Evolutionary conservation across 2,797 vertebrate species (phyloP), one percentile per base, ranked within the genome.

Genomic region (Bradypodion pumilum): DNA sequence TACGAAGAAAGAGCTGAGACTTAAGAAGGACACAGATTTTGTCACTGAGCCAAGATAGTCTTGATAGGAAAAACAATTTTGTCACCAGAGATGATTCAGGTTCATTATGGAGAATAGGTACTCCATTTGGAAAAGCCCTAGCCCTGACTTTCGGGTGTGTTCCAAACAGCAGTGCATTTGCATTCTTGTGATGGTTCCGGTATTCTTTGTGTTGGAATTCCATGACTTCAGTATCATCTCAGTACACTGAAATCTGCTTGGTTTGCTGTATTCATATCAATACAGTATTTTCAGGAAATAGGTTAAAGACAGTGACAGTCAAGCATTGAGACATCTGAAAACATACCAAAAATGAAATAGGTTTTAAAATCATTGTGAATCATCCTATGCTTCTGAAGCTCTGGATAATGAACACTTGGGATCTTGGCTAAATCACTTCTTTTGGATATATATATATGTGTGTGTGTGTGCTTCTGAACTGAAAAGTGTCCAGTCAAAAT

Each of bases 331-430:
- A 95, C 60, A 96, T 32, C 94, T 98, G 87, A 95, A 99, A 98
- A 92, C 98, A 97, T 95, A 56, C 97, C 97, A 9, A 99, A 94
- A 74, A 98, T 92, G 94, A 99, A 98, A 86, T 99, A 99, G 98
- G 98, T 44, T 44, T 99, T 99, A 92, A 99, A 94, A 94, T 99
- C 98, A 9, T 97, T 98, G 4, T 99, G 98, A 92, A 99, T 89
- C 89, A 99, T 93, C 40, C 80, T 83, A 79, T 95, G 91, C 86
- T 52, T 29, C 84, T 99, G 98, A 37, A 99, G 94, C 92, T 95
- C 95, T 88, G 97, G 32, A 99, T 90, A 73, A 97, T 97, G 0
- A 99, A 96, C 0, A 97, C 97, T 92, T 97, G 97, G 5, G 98
- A 97, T 97, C 98, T 97, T 92, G 97, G 95, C 86, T 97, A 97